Evolutionary conservation across 2,797 vertebrate species (phyloP), one percentile per base, ranked within the genome.

Genomic region (Clamator glandarius): DNA sequence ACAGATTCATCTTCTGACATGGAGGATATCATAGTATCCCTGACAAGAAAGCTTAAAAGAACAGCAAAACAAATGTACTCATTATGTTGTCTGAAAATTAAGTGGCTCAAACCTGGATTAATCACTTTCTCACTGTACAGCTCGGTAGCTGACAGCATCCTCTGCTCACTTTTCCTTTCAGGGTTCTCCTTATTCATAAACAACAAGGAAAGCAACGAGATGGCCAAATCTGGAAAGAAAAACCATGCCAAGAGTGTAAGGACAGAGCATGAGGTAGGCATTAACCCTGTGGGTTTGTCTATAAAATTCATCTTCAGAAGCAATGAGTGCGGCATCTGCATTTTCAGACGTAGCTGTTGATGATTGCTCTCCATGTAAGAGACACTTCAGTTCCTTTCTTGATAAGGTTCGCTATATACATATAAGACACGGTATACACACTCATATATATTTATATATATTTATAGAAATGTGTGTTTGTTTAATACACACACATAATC

Each of bases 21-120:
- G 58, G 74, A 46, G 42, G 57, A 42, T 64, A 64, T 35, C 2
- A 0, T 31, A 33, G 52, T 72, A 81, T 66, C 92, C 89, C 86
- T 92, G 96, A 81, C 84, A 93, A 76, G 72, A 84, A 35, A 46
- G 48, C 74, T 82, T 68, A 58, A 52, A 86, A 64, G 68, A 84
- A 58, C 51, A 77, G 80, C 36, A 46, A 33, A 92, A 61, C 35
- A 36, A 92, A 85, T 33, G 44, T 17, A 51, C 58, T 74, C 21
- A 6, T 88, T 66, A 20, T 29, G 66, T 9, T 66, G 62, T 21
- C 63, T 90, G 48, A 70, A 90, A 85, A 76, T 67, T 48, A 59
- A 86, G 82, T 36, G 82, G 66, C 29, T 52, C 57, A 58, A 66
- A 46, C 35, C 57, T 14, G 48, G 66, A 62, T 70, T 84, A 74